A percentile compares a stretch with the other conserved stretches of the same genome.
phyloP scores from a whole-genome alignment of 2,797 vertebrate genomes.

The Phataginus tetradactyla region DNA sequence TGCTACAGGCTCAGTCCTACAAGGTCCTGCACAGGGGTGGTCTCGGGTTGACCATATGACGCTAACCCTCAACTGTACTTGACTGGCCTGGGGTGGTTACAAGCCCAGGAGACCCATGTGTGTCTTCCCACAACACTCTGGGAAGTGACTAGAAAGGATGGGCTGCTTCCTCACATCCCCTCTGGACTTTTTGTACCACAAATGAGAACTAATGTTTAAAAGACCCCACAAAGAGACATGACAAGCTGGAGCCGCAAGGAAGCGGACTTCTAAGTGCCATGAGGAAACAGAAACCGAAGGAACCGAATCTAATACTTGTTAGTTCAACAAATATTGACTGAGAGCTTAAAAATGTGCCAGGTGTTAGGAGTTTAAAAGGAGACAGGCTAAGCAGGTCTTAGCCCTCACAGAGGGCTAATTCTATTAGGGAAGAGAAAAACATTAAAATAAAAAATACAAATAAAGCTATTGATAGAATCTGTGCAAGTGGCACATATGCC shows the following conservation, averaged over 20 bases:
- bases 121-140: background rate
- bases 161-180: background rate
- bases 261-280: background rate
- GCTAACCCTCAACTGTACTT: background rate
- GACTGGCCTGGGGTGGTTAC: background rate
- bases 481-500: background rate
- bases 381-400: background rate
- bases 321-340: background rate
- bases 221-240: background rate
- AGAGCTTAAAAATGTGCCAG: background rate
- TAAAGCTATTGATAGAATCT: background rate
- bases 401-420: background rate
- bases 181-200: background rate
- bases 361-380: background rate
- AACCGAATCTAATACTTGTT: background rate
- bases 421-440: background rate
- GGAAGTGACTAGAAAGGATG: background rate
- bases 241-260: background rate
- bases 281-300: background rate
- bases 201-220: background rate
- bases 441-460: background rate
- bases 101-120: background rate
- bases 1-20: background rate
- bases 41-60: rapidly evolving
- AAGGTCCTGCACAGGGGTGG: no score